Conservation (phyloP, 2,888 invertebrate genomes). For the Megastigmus dorsalis region DNA sequence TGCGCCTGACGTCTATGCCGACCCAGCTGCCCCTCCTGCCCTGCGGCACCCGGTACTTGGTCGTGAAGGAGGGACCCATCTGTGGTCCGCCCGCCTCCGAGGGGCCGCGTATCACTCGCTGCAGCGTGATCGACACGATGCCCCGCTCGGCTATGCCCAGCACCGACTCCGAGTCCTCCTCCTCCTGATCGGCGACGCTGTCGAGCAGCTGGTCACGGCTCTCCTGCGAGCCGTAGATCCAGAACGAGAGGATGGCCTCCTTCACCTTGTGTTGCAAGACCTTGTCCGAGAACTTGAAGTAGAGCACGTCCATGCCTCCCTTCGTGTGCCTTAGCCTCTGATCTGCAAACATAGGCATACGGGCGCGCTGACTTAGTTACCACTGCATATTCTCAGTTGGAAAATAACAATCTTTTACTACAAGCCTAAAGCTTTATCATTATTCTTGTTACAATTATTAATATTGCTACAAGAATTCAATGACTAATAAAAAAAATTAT, state of each 20-base stretch:
- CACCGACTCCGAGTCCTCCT: constrained; percentile 51
- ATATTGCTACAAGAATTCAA: no score
- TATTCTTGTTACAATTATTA: neutral
- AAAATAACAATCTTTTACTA: neutral
- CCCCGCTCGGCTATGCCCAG: neutral
- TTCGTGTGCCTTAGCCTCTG: constrained; percentile 81
- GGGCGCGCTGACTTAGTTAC: no score
- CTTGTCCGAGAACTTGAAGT: constrained; percentile 84
- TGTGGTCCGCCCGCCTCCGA: constrained; percentile 65
- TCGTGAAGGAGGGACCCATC: constrained; percentile 69
- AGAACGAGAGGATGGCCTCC: constrained; percentile 83
- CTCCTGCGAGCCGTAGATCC: constrained; percentile 76
- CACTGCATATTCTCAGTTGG: no score
- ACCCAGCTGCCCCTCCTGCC: constrained; percentile 81
- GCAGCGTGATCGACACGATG: constrained; percentile 74
- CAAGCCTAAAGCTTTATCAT: neutral
- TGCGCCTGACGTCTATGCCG: constrained; percentile 83
- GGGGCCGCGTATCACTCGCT: constrained; percentile 76
- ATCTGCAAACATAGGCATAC: constrained; percentile 78
- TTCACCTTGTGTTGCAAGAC: constrained; percentile 82
- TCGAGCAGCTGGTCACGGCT: constrained; percentile 28
- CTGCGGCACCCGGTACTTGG: constrained; percentile 68
- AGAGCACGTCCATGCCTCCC: constrained; percentile 81
- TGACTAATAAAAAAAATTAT: neutral
- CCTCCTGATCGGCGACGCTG: constrained; percentile 51